Base-by-base conservation (phyloP, 2,113 vertebrate species). In the Pygoscelis antarcticus region DNA sequence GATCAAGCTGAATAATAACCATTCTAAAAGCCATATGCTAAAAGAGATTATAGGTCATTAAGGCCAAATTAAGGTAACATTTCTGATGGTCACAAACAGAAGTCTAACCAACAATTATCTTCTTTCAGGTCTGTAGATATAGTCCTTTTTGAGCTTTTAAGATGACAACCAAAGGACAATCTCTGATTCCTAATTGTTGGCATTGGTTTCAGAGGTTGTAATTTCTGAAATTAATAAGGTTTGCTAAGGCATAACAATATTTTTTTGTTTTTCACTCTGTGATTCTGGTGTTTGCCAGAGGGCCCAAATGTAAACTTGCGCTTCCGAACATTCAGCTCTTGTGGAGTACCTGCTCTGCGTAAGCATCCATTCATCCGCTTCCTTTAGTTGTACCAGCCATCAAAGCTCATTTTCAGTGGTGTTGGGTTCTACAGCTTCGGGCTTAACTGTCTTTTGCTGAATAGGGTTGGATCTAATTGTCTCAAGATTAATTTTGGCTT, bases 1-100 rank as follows among this genome's bases (percentile, higher is more conserved):
- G 92, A 97, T 95, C 93, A 96, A 88, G 93, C 97, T 94, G 95
- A 96, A 98, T 93, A 97, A 95, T 84, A 94, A 93, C 93, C 61
- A 87, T 91, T 94, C 96, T 95, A 96, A 89, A 90, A 97, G 89
- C 94, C 93, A 47, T 40, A 96, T 91, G 93, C 96, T 96, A 94
- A 95, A 96, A 96, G 96, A 97, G 95, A 94, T 92, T 90, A 97
- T 76, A 95, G 96, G 89, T 96, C 91, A 83, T 93, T 96, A 93
- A 93, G 95, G 97, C 89, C 96, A 93, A 95, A 91, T 91, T 96
- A 95, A 96, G 96, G 95, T 96, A 97, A 46, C 72, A 16, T 92
- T 97, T 97, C 95, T 97, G 96, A 91, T 95, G 97, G 95, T 82
- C 95, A 96, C 93, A 90, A 93, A 84, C 85, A 78, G 93, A 90